phyloP scores from a whole-genome alignment of 1,140 invertebrate species.

The Bombus superbus region DNA sequence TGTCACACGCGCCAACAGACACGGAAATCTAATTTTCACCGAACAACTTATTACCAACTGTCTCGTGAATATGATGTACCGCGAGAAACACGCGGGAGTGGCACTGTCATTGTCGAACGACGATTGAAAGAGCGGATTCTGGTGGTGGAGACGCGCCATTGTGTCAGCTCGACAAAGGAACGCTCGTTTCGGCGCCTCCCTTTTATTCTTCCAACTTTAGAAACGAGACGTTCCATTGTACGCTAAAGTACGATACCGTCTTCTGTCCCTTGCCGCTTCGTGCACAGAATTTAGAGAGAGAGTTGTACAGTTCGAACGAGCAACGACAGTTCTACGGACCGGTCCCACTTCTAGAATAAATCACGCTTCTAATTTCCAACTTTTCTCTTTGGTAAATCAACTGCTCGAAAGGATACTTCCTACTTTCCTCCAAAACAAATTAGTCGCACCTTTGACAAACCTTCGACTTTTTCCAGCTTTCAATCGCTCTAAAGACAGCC shows the following conservation, averaged over 20 bases:
- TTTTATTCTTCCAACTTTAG: background rate
- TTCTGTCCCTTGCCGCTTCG: background rate
- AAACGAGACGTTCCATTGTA: background rate
- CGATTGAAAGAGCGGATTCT: background rate
- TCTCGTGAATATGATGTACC: constrained; percentile 31
- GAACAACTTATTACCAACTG: constrained; percentile 61
- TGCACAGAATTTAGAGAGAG: background rate
- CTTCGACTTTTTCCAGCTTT: background rate
- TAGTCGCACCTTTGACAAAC: background rate
- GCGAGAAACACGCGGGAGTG: background rate
- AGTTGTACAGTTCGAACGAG: background rate
- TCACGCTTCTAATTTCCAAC: background rate
- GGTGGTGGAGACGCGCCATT: constrained; percentile 3
- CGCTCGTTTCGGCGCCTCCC: background rate
- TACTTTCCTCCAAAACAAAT: background rate
- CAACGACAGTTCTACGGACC: background rate
- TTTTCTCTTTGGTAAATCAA: background rate
- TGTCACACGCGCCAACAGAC: constrained; percentile 74
- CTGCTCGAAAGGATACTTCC: background rate
- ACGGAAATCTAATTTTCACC: constrained; percentile 80
- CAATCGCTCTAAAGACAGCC: background rate
- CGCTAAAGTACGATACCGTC: background rate
- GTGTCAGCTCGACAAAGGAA: background rate
- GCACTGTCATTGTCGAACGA: background rate
- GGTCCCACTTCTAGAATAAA: background rate